Percentiles rank a stretch among this genome's conserved stretches.
Conservation (phyloP, 2,888 invertebrate genomes). For the Meghimatium bilineatum region DNA sequence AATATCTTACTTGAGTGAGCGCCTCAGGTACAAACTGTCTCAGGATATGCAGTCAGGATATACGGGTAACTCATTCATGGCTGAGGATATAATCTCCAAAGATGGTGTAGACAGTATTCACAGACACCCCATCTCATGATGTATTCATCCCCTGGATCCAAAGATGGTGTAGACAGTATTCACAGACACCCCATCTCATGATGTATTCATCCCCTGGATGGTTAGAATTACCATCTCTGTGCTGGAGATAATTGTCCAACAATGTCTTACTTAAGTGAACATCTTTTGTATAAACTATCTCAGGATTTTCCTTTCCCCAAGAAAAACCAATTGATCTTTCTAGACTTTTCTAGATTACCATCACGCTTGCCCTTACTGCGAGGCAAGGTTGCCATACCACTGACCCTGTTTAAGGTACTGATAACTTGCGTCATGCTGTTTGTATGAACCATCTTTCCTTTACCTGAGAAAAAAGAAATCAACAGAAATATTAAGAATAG, state of each 20-base stretch:
- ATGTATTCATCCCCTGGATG: background rate
- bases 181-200: background rate
- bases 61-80: no score
- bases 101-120: background rate
- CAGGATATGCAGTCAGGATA: no score
- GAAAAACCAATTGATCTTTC: conserved; percentile 44
- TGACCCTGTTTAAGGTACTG: conserved; percentile 11
- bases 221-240: background rate
- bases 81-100: no score
- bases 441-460: conserved; percentile 5
- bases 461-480: conserved; percentile 16
- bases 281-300: background rate
- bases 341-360: conserved; percentile 6
- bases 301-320: conserved; percentile 45
- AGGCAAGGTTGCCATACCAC: conserved; percentile 42
- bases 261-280: background rate
- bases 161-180: no score
- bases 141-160: no score
- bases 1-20: no score
- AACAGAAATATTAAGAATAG: no score
- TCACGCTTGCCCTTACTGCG: conserved; percentile 40
- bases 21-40: no score
- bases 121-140: background rate
- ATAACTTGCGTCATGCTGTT: conserved; percentile 13
- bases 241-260: background rate